A percentile compares a stretch with the other conserved stretches of the same genome.
Evolutionary conservation across 2,888 invertebrate species (phyloP).

Genomic region (Candidula unifasciata): DNA sequence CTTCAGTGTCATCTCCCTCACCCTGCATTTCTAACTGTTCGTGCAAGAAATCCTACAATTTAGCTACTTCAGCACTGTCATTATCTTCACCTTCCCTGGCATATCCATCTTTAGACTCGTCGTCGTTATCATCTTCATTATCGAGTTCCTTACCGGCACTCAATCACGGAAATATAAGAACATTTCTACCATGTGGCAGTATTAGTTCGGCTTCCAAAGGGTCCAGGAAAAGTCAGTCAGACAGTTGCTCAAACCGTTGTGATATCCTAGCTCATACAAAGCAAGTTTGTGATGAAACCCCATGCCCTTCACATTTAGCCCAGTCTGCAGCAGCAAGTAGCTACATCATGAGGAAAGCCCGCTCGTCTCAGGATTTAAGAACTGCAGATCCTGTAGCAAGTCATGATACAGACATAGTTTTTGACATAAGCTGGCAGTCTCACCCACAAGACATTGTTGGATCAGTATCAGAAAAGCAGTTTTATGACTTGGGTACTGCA

Average conservation of each 20-base stretch:
- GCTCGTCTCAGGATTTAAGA: conserved; percentile 32
- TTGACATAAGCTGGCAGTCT: neutral
- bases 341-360: neutral
- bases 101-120: conserved; percentile 21
- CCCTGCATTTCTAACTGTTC: conserved; percentile 51
- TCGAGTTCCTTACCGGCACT: conserved; percentile 5
- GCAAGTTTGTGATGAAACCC: conserved; percentile 2
- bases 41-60: conserved; percentile 30
- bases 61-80: conserved; percentile 12
- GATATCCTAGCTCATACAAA: conserved; percentile 22
- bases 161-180: conserved; percentile 13
- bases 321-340: neutral
- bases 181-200: conserved; percentile 41
- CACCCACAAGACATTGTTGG: neutral
- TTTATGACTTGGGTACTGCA: neutral
- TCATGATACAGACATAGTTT: neutral
- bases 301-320: neutral
- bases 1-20: conserved; percentile 39
- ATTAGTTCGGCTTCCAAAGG: conserved; percentile 22
- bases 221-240: neutral
- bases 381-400: neutral
- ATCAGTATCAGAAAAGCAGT: neutral
- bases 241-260: conserved; percentile 29
- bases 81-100: conserved; percentile 36
- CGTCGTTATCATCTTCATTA: conserved; percentile 7